These are phyloP conservation scores for Alexandromys fortis DNA, from an alignment of 2,113 vertebrate species.

Conservation along the genomic window DNA sequence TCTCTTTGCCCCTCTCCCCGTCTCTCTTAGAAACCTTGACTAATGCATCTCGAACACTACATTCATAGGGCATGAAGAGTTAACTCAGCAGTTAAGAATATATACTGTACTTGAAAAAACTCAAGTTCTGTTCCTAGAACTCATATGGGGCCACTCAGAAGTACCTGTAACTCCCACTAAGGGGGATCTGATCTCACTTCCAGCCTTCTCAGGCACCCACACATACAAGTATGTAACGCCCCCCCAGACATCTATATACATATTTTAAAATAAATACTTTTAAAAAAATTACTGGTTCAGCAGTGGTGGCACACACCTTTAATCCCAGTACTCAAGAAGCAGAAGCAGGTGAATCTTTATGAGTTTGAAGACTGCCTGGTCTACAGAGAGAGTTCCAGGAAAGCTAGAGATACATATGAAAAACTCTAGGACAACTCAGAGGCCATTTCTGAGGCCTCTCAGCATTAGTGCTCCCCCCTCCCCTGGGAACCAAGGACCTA, in stretches of 20 bases:
- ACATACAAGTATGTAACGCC: background rate
- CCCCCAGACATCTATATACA: background rate
- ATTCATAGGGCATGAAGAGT: background rate
- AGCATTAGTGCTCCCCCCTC: no score
- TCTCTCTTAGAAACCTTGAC: constrained; percentile 7
- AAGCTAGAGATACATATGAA: background rate
- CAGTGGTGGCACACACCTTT: background rate
- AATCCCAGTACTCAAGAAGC: background rate
- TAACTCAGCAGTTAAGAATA: background rate
- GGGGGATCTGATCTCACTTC: background rate
- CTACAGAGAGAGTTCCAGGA: no score
- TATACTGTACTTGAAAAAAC: background rate
- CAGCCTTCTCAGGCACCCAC: background rate
- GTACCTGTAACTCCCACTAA: background rate
- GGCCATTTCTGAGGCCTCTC: no score
- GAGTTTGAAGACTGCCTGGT: background rate
- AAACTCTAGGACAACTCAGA: no score
- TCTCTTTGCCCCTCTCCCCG: background rate
- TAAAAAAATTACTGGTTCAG: background rate
- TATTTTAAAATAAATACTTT: background rate
- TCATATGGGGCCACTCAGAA: background rate
- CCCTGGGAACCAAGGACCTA: no score
- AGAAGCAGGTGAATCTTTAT: background rate
- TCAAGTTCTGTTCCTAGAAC: background rate
- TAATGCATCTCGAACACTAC: background rate